Evolutionary conservation across 2,888 invertebrate species (phyloP).

Genomic region (Lathronympha strigana): DNA sequence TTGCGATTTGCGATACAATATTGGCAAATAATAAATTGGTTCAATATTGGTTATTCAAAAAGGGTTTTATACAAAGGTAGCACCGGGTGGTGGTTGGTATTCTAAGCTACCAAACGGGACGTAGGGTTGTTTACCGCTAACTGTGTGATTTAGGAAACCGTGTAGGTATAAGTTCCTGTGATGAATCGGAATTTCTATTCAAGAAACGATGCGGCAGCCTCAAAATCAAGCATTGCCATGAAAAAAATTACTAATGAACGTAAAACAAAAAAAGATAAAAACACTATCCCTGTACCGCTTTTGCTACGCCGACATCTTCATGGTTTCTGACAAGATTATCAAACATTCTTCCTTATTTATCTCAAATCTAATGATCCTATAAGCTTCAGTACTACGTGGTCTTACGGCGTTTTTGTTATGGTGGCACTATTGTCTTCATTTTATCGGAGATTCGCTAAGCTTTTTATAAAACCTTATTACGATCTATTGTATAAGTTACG

Average conservation of each 20-base stretch:
- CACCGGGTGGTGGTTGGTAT: too few species aligned
- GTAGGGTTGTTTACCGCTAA: too few species aligned
- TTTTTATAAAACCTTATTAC: slow-evolving; percentile 41
- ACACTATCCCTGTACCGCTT: slow-evolving; percentile 29
- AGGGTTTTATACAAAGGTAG: too few species aligned
- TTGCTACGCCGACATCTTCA: slow-evolving; percentile 38
- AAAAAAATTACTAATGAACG: slow-evolving; percentile 24
- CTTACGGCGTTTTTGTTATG: slow-evolving; percentile 26
- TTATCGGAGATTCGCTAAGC: slow-evolving; percentile 40
- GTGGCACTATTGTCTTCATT: slow-evolving; percentile 36
- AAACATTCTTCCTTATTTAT: slow-evolving; percentile 35
- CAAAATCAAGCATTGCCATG: not conserved
- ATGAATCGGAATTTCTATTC: not conserved
- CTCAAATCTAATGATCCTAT: slow-evolving; percentile 23
- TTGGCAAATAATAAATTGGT: too few species aligned
- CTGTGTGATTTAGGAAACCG: too few species aligned
- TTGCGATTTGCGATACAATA: too few species aligned
- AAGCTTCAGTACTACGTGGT: not conserved
- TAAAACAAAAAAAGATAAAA: slow-evolving; percentile 20
- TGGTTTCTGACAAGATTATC: slow-evolving; percentile 38
- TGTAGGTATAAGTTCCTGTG: not conserved
- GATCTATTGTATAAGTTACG: slow-evolving; percentile 37
- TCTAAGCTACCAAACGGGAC: too few species aligned
- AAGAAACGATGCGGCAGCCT: not conserved
- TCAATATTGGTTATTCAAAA: too few species aligned